These are phyloP conservation scores for Ophioninae sp. DNA, from an alignment of 2,888 invertebrate species.

Conservation along the genomic window DNA sequence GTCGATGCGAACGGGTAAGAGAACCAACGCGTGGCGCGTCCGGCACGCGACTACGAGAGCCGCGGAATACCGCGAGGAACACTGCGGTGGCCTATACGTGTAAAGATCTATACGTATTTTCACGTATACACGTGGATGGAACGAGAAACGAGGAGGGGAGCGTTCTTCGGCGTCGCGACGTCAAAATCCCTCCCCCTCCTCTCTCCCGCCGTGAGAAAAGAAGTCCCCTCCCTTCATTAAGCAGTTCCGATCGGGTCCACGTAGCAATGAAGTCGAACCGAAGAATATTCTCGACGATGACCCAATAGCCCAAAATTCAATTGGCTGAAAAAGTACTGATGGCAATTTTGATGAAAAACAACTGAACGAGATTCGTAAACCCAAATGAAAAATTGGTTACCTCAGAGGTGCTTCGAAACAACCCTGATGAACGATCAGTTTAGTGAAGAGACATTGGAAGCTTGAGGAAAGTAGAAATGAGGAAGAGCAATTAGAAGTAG, in stretches of 20 bases:
- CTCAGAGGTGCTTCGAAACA: not conserved
- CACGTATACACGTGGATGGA: constrained; percentile 11
- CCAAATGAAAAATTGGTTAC: not conserved
- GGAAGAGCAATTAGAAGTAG: too few relatives aligned
- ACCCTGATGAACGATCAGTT: too few relatives aligned
- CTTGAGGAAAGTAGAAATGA: too few relatives aligned
- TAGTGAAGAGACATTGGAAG: too few relatives aligned
- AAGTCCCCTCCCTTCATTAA: constrained; percentile 11
- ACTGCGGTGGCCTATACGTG: constrained; percentile 53
- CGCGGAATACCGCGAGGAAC: constrained; percentile 63
- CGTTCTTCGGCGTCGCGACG: constrained; percentile 61
- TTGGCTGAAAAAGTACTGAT: constrained; percentile 51
- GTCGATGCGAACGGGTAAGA: constrained; percentile 47
- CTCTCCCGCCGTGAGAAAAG: constrained; percentile 7
- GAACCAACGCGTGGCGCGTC: constrained; percentile 65
- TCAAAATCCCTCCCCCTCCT: constrained; percentile 43
- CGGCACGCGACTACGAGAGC: constrained; percentile 69
- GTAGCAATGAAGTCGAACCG: constrained; percentile 41
- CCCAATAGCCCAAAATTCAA: constrained; percentile 44
- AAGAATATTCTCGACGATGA: constrained; percentile 37
- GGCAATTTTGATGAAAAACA: constrained; percentile 26
- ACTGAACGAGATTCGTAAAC: constrained; percentile 12
- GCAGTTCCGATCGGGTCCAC: constrained; percentile 42
- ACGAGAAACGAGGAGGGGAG: constrained; percentile 33
- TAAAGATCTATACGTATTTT: constrained; percentile 2